A percentile compares a stretch with the other conserved stretches of the same genome.
These are phyloP conservation scores for Cremastobaeus sp. DNA, from an alignment of 2,888 invertebrate species.

Conservation along the genomic window DNA sequence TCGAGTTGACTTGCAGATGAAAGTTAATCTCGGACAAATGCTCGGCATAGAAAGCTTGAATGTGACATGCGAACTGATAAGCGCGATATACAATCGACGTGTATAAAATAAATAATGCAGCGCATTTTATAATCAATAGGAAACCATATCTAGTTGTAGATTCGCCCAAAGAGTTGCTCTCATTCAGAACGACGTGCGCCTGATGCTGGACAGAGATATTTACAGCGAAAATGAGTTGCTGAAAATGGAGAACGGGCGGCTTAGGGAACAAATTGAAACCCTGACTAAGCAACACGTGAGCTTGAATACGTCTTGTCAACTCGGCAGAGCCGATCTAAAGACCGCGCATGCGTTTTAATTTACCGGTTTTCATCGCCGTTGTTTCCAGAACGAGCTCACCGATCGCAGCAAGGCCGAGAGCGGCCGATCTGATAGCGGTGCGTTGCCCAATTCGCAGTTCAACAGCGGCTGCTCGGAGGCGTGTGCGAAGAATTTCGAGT, in stretches of 20 bases:
- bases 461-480: conserved; percentile 10
- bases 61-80: conserved; percentile 33
- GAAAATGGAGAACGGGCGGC: conserved; percentile 76
- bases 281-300: conserved; percentile 63
- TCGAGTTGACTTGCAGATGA: no score
- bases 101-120: conserved; percentile 31
- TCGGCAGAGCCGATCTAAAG: conserved; percentile 12
- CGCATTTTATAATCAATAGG: conserved; percentile 72
- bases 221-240: conserved; percentile 78
- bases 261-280: conserved; percentile 72
- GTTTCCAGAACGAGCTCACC: conserved; percentile 20
- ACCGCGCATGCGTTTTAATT: conserved; percentile 5
- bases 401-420: conserved; percentile 37
- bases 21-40: no score
- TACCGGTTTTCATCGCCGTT: conserved; percentile 13
- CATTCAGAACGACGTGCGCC: conserved; percentile 78
- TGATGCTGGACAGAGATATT: conserved; percentile 78
- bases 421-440: conserved; percentile 64
- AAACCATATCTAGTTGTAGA: conserved; percentile 80
- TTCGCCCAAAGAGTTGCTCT: conserved; percentile 80
- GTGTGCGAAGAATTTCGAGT: conserved; percentile 61
- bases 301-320: conserved; percentile 16
- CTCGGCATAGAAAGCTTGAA: no score
- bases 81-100: conserved; percentile 23
- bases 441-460: conserved; percentile 62